Evolutionary conservation across 1,140 invertebrate genomes (phyloP), one percentile per base, ranked within the genome.

Genomic region (Drosophila mauritiana): DNA sequence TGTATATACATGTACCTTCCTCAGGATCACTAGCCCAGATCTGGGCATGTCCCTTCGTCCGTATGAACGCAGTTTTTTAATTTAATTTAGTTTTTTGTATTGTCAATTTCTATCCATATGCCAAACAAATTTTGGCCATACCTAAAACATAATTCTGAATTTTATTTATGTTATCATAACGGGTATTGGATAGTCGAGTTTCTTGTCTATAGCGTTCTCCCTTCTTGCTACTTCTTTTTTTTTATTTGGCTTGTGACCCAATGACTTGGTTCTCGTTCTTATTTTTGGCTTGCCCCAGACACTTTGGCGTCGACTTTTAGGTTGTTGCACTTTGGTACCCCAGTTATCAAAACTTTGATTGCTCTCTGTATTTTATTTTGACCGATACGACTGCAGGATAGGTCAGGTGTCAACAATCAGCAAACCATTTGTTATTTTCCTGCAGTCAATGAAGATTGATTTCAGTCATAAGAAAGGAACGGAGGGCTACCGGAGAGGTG

Each of bases 221-320:
- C 39, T 25, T n/a, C 27, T 0, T 39, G 40, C 13, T 42, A 45
- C 37, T 53, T 39, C 20, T 54, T 59, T 31, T 56, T 39, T 46
- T 63, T 46, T 63, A 43, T 52, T 57, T 42, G 68, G 40, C 42
- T 52, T 62, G 43, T 73, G 80, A 84, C 75, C 80, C 64, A 76
- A 67, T 67, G 74, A 76, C 76, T 76, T 74, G 61, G 79, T 67
- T 70, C 63, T 55, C 39, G 65, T 70, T 49, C 80, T 45, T 51
- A 63, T 75, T 76, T 69, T 62, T 37, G 49, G 34, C 51, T 43
- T 70, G 59, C 39, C 72, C 63, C 72, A 80, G 77, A 84, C 76
- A 80, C 56, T 48, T 42, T 54, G 80, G 76, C 80, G 81, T 22
- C 56, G 55, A 31, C 37, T 20, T 42, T 39, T 37, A 56, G 78